A percentile compares a stretch with the other conserved stretches of the same genome.
Evolutionary conservation across 2,888 invertebrate genomes (phyloP).

Genomic region (Lithophane semibrunnea): DNA sequence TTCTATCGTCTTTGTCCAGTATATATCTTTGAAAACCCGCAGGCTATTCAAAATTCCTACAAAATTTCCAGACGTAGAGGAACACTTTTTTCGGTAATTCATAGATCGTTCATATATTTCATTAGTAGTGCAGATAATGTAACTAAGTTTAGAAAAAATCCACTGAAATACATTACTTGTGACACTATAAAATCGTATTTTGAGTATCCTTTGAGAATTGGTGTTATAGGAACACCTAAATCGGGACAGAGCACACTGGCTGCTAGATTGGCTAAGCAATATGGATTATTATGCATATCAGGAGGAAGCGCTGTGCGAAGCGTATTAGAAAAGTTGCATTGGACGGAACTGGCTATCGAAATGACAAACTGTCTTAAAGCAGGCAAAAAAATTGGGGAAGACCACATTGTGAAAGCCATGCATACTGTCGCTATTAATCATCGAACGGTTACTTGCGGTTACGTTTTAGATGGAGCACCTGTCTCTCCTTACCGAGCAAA

Average conservation of each 20-base stretch:
- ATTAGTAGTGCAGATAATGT: slow-evolving; percentile 86
- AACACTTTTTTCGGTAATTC: slow-evolving; percentile 89
- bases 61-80: slow-evolving; percentile 80
- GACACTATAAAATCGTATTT: slow-evolving; percentile 83
- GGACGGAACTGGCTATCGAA: slow-evolving; percentile 86
- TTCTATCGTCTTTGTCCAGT: slow-evolving; percentile 93
- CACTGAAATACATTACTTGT: slow-evolving; percentile 88
- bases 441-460: slow-evolving; percentile 89
- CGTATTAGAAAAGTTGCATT: slow-evolving; percentile 86
- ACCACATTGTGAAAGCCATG: slow-evolving; percentile 88
- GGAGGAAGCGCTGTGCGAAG: slow-evolving; percentile 89
- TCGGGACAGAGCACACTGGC: slow-evolving; percentile 91
- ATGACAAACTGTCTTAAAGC: slow-evolving; percentile 80
- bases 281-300: slow-evolving; percentile 89
- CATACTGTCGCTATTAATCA: slow-evolving; percentile 88
- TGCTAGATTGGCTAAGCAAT: slow-evolving; percentile 87
- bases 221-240: slow-evolving; percentile 91
- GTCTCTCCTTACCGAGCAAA: slow-evolving; percentile 86
- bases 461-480: slow-evolving; percentile 92
- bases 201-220: slow-evolving; percentile 88
- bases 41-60: slow-evolving; percentile 87
- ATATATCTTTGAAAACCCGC: slow-evolving; percentile 87
- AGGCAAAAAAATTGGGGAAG: slow-evolving; percentile 84
- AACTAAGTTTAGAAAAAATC: slow-evolving; percentile 88
- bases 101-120: slow-evolving; percentile 91